Percentiles rank a stretch among this genome's conserved stretches.
These are phyloP conservation scores for Anneissia japonica DNA, from an alignment of 35 echinoderm and acorn worm species.

Conservation along the genomic window DNA sequence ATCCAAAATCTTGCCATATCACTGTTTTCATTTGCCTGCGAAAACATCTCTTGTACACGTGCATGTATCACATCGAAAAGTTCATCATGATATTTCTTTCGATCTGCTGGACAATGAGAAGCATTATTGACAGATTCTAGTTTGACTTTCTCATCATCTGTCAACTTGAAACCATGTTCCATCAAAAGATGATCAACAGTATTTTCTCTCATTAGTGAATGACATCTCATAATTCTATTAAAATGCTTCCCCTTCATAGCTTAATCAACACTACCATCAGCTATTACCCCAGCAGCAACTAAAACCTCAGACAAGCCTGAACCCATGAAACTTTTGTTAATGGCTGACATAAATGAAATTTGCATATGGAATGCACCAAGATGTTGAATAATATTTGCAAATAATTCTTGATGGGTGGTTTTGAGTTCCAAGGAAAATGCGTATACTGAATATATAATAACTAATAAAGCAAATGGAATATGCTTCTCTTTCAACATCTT, in stretches of 20 bases:
- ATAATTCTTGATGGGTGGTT: conserved; percentile 8
- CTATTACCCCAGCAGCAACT: conserved; percentile 33
- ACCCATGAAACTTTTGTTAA: conserved; percentile 18
- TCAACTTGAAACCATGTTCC: neutral
- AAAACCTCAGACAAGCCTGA: conserved; percentile 14
- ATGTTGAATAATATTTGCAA: conserved; percentile 19
- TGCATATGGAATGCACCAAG: conserved; percentile 28
- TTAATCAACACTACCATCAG: conserved; percentile 21
- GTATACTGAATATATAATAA: conserved; percentile 8
- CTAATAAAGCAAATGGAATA: conserved; percentile 9
- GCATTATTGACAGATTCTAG: neutral
- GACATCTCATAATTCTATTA: neutral
- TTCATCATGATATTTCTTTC: conserved; percentile 4
- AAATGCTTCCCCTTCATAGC: conserved; percentile 29
- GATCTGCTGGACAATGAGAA: neutral
- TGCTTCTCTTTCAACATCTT: neutral
- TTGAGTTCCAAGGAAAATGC: neutral
- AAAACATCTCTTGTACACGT: neutral
- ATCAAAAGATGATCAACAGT: too few species aligned
- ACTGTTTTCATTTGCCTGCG: neutral
- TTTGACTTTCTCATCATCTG: neutral
- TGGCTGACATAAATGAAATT: conserved; percentile 30
- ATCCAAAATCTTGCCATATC: conserved; percentile 13
- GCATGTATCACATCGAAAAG: neutral
- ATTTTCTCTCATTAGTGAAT: neutral